These are phyloP conservation scores for Erinaceus europaeus DNA, from an alignment of 2,113 vertebrate species.

Conservation along the genomic window DNA sequence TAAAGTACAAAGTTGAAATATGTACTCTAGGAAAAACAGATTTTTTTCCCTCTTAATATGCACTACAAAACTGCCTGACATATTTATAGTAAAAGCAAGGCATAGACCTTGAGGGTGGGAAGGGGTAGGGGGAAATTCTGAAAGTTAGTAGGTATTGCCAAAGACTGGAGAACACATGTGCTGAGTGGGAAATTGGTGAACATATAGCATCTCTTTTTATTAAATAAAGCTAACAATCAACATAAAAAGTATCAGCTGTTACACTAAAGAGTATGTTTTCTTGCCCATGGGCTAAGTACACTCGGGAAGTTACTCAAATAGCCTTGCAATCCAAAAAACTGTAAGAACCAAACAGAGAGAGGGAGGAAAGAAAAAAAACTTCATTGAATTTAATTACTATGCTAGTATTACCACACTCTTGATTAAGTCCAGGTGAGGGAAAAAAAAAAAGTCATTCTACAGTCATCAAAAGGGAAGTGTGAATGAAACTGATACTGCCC, in stretches of 20 bases:
- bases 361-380: too few species aligned
- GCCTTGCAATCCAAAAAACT: conserved; percentile 43
- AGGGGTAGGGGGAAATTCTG: not conserved
- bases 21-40: not conserved
- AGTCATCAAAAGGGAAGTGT: conserved; percentile 36
- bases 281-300: not conserved
- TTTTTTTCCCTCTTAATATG: not conserved
- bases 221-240: conserved; percentile 23
- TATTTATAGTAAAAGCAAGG: not conserved
- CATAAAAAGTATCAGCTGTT: not conserved
- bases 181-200: not conserved
- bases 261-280: not conserved
- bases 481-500: not conserved
- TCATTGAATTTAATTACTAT: conserved; percentile 13
- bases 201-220: not conserved
- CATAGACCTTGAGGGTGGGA: not conserved
- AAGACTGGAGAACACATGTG: not conserved
- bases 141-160: not conserved
- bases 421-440: not conserved
- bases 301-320: conserved; percentile 22
- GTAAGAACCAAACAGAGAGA: not conserved
- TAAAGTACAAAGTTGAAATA: not conserved
- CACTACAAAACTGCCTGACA: not conserved
- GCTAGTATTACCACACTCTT: conserved; percentile 12
- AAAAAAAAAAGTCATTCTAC: not conserved